phyloP scores from a whole-genome alignment of 2,797 vertebrate species.

The Argyrosomus regius region DNA sequence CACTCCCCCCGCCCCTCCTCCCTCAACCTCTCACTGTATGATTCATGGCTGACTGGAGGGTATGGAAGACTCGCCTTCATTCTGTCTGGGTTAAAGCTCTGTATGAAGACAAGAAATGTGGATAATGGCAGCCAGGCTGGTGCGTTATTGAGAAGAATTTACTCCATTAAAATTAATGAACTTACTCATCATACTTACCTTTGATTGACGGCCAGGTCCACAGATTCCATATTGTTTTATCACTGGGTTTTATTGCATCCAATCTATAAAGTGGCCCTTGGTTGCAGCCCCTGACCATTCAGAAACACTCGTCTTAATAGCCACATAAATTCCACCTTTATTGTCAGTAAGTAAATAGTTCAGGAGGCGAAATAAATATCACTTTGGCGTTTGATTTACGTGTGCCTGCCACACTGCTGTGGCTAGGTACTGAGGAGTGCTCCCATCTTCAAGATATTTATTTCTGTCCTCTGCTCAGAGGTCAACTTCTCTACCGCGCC shows the following conservation, averaged over 20 bases:
- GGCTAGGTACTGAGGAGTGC: constrained; percentile 27
- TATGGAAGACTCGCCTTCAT: constrained; percentile 23
- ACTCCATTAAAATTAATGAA: constrained; percentile 71
- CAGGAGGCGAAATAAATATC: constrained; percentile 70
- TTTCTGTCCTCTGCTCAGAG: constrained; percentile 43
- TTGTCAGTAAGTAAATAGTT: constrained; percentile 77
- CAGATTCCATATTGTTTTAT: constrained; percentile 68
- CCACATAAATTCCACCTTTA: constrained; percentile 74
- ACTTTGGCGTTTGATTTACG: constrained; percentile 66
- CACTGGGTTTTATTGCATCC: constrained; percentile 65
- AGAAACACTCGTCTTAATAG: constrained; percentile 68
- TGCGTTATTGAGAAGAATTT: constrained; percentile 57
- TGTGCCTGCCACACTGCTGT: not conserved
- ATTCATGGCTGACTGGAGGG: constrained; percentile 59
- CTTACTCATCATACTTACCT: constrained; percentile 67
- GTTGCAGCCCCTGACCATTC: constrained; percentile 57
- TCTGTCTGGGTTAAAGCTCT: constrained; percentile 31
- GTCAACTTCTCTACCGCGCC: constrained; percentile 29
- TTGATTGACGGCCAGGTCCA: constrained; percentile 62
- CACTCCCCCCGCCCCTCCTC: not conserved
- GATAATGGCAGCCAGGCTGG: constrained; percentile 27
- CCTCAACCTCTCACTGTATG: constrained; percentile 43
- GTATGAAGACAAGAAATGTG: constrained; percentile 38
- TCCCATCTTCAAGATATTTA: constrained; percentile 43
- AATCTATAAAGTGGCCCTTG: constrained; percentile 64